These are phyloP conservation scores for Motacilla alba DNA, from an alignment of 2,113 vertebrate species.

Conservation along the genomic window DNA sequence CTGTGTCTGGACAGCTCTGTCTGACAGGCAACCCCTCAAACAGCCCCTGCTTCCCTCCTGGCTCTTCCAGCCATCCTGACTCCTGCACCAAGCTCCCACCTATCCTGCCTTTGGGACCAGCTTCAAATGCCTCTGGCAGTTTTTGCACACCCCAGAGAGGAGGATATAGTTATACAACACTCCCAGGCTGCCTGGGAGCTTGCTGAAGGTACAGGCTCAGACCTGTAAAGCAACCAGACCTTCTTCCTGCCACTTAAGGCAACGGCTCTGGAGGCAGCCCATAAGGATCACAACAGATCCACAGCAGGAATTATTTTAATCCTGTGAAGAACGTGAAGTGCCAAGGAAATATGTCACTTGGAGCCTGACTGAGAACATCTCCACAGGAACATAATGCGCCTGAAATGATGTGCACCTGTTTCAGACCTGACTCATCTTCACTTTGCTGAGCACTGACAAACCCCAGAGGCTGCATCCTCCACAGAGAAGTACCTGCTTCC, in stretches of 20 bases:
- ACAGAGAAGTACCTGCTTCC: background rate
- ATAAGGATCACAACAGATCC: background rate
- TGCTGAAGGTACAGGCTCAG: background rate
- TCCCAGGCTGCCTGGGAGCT: background rate
- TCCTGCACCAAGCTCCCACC: background rate
- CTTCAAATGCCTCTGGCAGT: background rate
- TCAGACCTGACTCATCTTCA: background rate
- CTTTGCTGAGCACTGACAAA: background rate
- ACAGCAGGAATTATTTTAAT: background rate
- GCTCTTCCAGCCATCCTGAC: background rate
- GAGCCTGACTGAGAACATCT: background rate
- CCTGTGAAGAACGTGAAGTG: background rate
- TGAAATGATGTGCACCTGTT: background rate
- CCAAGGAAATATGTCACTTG: background rate
- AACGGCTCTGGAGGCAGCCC: background rate
- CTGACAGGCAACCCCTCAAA: background rate
- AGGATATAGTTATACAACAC: background rate
- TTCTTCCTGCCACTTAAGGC: background rate
- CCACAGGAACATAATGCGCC: background rate
- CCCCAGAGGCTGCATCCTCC: background rate
- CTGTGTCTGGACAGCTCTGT: background rate
- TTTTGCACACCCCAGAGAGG: background rate
- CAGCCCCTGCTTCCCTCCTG: background rate
- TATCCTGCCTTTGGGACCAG: fast-evolving
- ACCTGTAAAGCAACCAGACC: background rate